Conservation (phyloP, 2,797 vertebrate species). For the Lithobates sylvaticus region DNA sequence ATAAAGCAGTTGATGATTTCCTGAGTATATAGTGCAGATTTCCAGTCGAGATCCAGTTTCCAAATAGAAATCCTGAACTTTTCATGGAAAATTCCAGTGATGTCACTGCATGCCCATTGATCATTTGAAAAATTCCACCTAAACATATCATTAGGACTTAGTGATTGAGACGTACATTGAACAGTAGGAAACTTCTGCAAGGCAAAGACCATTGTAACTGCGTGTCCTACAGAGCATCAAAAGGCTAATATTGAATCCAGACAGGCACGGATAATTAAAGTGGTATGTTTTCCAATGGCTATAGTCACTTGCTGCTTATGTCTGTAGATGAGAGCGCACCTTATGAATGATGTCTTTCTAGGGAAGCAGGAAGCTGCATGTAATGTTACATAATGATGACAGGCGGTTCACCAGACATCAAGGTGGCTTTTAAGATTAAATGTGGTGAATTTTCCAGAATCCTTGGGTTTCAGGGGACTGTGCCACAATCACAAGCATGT, state of each 20-base stretch:
- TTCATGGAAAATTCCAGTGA: conserved; percentile 8
- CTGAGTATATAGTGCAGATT: conserved; percentile 18
- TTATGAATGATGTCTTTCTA: conserved; percentile 28
- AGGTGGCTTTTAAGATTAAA: conserved; percentile 15
- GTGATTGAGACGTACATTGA: conserved; percentile 10
- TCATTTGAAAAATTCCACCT: conserved; percentile 1
- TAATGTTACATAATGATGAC: conserved; percentile 19
- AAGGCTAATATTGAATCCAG: conserved; percentile 16
- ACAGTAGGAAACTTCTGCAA: conserved; percentile 4
- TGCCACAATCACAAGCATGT: background rate
- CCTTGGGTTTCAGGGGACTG: background rate
- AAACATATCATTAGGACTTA: conserved; percentile 22
- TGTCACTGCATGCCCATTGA: conserved; percentile 11
- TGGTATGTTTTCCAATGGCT: conserved; percentile 16
- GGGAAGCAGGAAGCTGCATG: conserved; percentile 27
- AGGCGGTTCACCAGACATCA: conserved; percentile 31
- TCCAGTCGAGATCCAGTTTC: background rate
- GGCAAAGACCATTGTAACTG: conserved; percentile 8
- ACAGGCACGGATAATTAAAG: conserved; percentile 32
- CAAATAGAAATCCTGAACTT: no score
- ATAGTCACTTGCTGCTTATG: conserved; percentile 25
- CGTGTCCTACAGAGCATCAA: conserved; percentile 7
- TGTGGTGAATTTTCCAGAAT: background rate
- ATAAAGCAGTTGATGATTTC: background rate
- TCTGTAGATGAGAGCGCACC: conserved; percentile 5